Base-by-base conservation (phyloP, 37 sponge, comb jelly and placozoan genomes). In the Spongilla lacustris region DNA sequence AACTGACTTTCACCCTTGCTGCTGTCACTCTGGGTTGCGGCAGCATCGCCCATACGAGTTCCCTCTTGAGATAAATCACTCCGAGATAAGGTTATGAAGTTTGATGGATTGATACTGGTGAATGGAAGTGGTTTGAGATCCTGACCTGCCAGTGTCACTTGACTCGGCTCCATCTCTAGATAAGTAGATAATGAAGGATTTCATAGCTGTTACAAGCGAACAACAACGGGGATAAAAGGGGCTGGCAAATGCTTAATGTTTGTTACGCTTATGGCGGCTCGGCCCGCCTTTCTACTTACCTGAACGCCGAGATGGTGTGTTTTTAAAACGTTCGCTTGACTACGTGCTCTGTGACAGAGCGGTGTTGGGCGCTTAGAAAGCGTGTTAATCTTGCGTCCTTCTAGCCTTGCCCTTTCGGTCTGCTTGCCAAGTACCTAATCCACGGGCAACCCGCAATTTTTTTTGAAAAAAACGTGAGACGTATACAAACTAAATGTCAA, bases 371-470 rank as follows among this genome's bases (percentile, higher is more conserved):
- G 58, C 58, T 58, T 58, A 58, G 41, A 58, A 58, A 58, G 58
- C 58, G 58, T 58, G 58, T 58, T 58, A 41, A 58, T 58, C 58
- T 58, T 8, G 58, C 58, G 58, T 58, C 58, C 58, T 58, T 58
- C 58, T 58, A 58, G 19, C 21, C 58, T 58, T 58, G 58, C 58
- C 58, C 58, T 58, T 58, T 58, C 58, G 58, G 58, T 58, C 58
- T 58, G 58, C 58, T 58, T 58, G 58, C 58, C 58, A 58, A 58
- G 58, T 58, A 17, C 58, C 76, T 25, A 37, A 33, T 35, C 34
- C 5, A 36, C 76, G 76, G 76, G 76, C 35, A 75, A 75, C 36
- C 76, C 76, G 76, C 34, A 75, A 75, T 36, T 36, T 35, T 75
- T 75, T 30, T 75, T 25, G 76, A 72, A 75, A 58, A n/a, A 58